Evolutionary conservation across 1,140 invertebrate species (phyloP).

Genomic region (Gyrodactylus salaris): DNA sequence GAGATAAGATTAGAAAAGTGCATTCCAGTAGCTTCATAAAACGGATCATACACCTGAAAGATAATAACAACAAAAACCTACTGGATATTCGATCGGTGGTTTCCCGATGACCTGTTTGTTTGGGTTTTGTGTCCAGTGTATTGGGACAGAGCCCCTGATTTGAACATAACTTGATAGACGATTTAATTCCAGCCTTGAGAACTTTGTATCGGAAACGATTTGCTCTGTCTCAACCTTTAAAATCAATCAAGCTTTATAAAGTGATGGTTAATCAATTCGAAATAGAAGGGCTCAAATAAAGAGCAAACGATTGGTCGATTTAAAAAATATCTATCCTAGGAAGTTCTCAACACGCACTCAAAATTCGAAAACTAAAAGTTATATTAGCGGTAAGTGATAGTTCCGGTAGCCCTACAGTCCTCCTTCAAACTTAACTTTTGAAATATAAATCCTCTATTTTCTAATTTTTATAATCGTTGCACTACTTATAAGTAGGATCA

Average conservation of each 20-base stretch:
- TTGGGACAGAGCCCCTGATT: constrained; percentile 64
- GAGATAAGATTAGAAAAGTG: constrained; percentile 62
- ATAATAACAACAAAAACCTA: neutral
- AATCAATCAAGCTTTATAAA: neutral
- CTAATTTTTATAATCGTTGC: too few relatives aligned
- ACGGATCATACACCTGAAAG: constrained; percentile 17
- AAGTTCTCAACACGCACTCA: too few relatives aligned
- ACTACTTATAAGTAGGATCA: too few relatives aligned
- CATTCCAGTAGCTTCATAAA: constrained; percentile 27
- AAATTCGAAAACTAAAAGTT: too few relatives aligned
- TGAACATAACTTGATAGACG: constrained; percentile 52
- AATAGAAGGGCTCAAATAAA: too few relatives aligned
- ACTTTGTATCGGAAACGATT: constrained; percentile 54
- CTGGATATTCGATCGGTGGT: constrained; percentile 21
- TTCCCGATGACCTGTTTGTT: constrained; percentile 29
- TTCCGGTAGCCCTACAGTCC: too few relatives aligned
- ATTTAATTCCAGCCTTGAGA: constrained; percentile 34
- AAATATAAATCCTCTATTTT: too few relatives aligned
- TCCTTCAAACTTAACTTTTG: too few relatives aligned
- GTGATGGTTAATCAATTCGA: neutral
- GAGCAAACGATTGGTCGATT: too few relatives aligned
- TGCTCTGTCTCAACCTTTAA: constrained; percentile 64
- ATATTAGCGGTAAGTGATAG: too few relatives aligned
- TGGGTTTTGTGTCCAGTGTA: constrained; percentile 65
- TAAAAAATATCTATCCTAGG: too few relatives aligned